Conservation (phyloP, 2,797 vertebrate genomes). For the Fistularia commersonii region DNA sequence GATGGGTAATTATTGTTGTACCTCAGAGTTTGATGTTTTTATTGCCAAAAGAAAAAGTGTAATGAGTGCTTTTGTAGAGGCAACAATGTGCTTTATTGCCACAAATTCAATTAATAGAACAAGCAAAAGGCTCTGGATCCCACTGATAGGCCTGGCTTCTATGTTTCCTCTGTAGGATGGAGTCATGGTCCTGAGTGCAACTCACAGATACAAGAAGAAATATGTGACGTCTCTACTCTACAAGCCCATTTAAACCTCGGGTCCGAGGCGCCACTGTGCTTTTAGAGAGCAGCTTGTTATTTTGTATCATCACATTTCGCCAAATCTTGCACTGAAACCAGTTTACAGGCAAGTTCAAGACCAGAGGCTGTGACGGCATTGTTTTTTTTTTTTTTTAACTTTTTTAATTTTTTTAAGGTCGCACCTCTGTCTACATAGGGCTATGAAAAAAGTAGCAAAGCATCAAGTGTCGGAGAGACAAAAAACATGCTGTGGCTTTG, state of each 20-base stretch:
- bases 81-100: too few species aligned
- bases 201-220: constrained; percentile 98
- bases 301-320: constrained; percentile 37
- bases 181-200: constrained; percentile 96
- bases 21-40: too few species aligned
- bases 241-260: constrained; percentile 86
- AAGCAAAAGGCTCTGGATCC: background rate
- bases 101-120: too few species aligned
- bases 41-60: too few species aligned
- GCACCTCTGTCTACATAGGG: constrained; percentile 44
- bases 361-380: constrained; percentile 18
- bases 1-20: too few species aligned
- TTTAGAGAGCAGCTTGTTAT: constrained; percentile 41
- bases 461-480: constrained; percentile 4
- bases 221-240: constrained; percentile 97
- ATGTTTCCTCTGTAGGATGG: constrained; percentile 78
- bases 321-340: constrained; percentile 58
- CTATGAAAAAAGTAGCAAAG: constrained; percentile 39
- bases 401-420: constrained; percentile 13
- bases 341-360: constrained; percentile 46
- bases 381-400: background rate
- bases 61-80: too few species aligned
- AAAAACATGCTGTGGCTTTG: constrained; percentile 32
- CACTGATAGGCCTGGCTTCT: background rate
- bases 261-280: constrained; percentile 9